Evolutionary conservation across 2,888 invertebrate genomes (phyloP), one percentile per base, ranked within the genome.

Genomic region (Phyllotreta striolata): DNA sequence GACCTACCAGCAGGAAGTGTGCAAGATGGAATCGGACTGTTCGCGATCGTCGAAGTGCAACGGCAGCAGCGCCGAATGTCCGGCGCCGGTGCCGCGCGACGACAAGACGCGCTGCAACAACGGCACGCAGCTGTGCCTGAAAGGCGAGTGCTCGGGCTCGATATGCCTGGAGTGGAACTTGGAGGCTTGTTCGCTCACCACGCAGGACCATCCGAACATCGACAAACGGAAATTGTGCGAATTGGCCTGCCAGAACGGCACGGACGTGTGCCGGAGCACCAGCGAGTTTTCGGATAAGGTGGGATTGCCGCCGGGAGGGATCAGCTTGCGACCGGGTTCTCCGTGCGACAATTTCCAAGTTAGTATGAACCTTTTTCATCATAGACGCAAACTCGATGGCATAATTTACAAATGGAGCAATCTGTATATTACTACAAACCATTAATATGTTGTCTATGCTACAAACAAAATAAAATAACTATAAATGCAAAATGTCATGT

Each of bases 281-380:
- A 93, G 93, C 52, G 94, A 95, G 80, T 93, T 95, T 81, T 91
- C 93, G 0, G 81, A 85, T 7, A 78, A 85, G 24, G 90, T 91
- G 24, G 90, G 90, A 34, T 81, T 95, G 73, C 92, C 93, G 0
- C 82, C 83, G 0, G 93, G 91, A 9, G 95, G 94, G 10, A 94
- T 95, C 70, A 93, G 92, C 73, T 83, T 98, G 68, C 85, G 96
- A 55, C 97, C 97, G 5, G 98, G 99, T 14, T 96, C 98, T 54
- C 98, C 99, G 0, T 99, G 99, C 82, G 97, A 99, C 83, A 97
- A 99, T 83, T 99, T 96, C 85, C 94, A 95, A 87, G 92, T 91
- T 81, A 66, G 61, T 46, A 13, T 14, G 13, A 52, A 9, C 7
- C 24, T 38, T 51, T 12, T 55, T 5, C 24, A 10, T 38, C 1